Base-by-base conservation (phyloP, 2,888 invertebrate species). In the Prenolepis imparis region DNA sequence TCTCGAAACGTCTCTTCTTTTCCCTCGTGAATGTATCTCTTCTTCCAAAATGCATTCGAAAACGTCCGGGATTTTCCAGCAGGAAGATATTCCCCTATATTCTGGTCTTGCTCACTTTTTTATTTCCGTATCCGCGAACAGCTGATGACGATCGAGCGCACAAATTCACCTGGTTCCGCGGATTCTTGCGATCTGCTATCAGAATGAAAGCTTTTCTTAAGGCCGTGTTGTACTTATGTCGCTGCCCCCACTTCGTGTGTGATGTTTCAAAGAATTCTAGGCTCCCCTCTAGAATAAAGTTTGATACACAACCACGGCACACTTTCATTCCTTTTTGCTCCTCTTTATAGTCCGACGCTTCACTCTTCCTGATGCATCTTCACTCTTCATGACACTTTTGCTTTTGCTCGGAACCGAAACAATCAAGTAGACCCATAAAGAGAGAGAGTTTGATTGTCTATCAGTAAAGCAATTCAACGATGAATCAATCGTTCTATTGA, bases 141-240 rank as follows among this genome's bases (percentile, higher is more conserved):
- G 39, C 36, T 57, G 32, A 36, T 4, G 5, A 63, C 28, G 28
- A 1, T 28, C 28, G 28, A 28, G 28, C 82, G 78, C 57, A 77
- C 83, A 83, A 86, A 81, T 90, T 87, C 86, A 87, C 87, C 86
- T 28, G 89, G 86, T 86, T 90, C 72, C 72, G 83, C 85, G 86
- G 88, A 88, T 90, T 28, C 28, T 28, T 86, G 90, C 93, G 92
- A 91, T 91, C 92, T 93, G 89, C 93, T 93, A 93, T 94, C 92
- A 92, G 94, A 94, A 93, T 94, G 94, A 91, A 92, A 91, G 90
- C 92, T 94, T 94, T 94, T 94, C 94, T 93, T 93, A 93, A 93
- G 92, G 91, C 91, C 91, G 92, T 91, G 92, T 90, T 91, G 92
- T 94, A 94, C 93, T 94, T 94, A 94, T 93, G 93, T 93, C 90